A percentile compares a stretch with the other conserved stretches of the same genome.
Conservation (phyloP, 2,113 vertebrate genomes). For the Cebidichthys violaceus region DNA sequence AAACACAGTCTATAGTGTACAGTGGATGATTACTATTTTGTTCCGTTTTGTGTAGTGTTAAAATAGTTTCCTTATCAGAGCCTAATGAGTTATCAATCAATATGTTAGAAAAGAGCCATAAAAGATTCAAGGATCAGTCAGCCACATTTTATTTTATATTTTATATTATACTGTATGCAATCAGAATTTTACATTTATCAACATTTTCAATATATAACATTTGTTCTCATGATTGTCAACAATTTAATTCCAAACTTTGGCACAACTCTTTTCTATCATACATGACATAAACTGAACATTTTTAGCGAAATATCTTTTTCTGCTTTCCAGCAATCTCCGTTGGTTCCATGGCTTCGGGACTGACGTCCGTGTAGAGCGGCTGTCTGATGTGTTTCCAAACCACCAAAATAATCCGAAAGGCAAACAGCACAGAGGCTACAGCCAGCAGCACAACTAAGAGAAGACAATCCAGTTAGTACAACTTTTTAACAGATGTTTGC, state of each 20-base stretch:
- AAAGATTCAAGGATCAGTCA: slow-evolving; percentile 43
- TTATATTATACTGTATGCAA: not conserved
- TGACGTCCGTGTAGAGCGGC: slow-evolving; percentile 64
- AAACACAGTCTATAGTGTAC: not conserved
- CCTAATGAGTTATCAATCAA: not conserved
- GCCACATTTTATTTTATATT: too few species aligned
- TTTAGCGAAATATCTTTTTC: slow-evolving; percentile 69
- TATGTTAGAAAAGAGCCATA: slow-evolving; percentile 18
- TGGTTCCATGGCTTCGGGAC: slow-evolving; percentile 52
- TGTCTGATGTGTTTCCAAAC: slow-evolving; percentile 78
- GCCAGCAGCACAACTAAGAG: slow-evolving; percentile 72
- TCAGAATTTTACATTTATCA: not conserved
- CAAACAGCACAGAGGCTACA: slow-evolving; percentile 62
- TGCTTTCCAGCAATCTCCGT: slow-evolving; percentile 65
- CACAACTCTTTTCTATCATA: not conserved
- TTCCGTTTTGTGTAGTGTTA: not conserved
- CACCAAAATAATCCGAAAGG: slow-evolving; percentile 67
- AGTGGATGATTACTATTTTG: not conserved
- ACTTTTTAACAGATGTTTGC: not conserved
- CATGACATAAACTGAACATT: not conserved
- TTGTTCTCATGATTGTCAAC: not conserved
- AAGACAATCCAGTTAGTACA: not conserved
- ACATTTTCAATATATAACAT: not conserved
- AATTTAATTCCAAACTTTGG: not conserved
- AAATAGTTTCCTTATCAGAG: slow-evolving; percentile 21